Evolutionary conservation across 2,888 invertebrate genomes (phyloP), one percentile per base, ranked within the genome.

Genomic region (Acrobeloides nanus): DNA sequence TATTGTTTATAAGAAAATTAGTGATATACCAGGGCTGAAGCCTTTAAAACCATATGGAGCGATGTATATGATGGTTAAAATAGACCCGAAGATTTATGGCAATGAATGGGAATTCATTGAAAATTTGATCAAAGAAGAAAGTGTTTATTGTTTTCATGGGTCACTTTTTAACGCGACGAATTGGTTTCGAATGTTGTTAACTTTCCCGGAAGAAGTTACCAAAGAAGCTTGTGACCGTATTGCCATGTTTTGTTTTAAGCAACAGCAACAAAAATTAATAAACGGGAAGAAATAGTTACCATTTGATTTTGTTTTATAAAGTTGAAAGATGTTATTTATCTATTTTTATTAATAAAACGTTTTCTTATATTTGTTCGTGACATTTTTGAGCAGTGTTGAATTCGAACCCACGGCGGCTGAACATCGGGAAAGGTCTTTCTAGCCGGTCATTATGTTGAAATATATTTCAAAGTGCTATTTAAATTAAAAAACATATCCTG

Each of bases 31-130:
- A 23, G 95, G 93, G 0, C 75, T 97, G 39, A 82, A 81, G 21
- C 90, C 93, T 0, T 82, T 87, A 42, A 87, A 87, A 84, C 93
- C 95, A 0, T 83, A 84, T 61, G 95, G 93, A 27, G 90, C 95
- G 3, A 93, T 95, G 93, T 97, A 95, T 76, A 90, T 95, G 87
- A 90, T 95, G 89, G 84, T 83, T 45, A 80, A 81, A 53, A 78
- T 84, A 62, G 84, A 89, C 68, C 82, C 87, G 75, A 76, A 81
- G 0, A 78, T 81, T 53, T 93, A 82, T 57, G 63, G 60, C 31
- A 82, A 82, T 62, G 92, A 90, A 66, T 80, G 87, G 26, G 83
- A 87, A 56, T 90, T 95, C 74, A 86, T 89, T 12, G 84, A 88
- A 74, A 81, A 81, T 49, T 75, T 95, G 74, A 85, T 93, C 44